Evolutionary conservation across 1,140 invertebrate species (phyloP).

Genomic region (Danaus melanippus): DNA sequence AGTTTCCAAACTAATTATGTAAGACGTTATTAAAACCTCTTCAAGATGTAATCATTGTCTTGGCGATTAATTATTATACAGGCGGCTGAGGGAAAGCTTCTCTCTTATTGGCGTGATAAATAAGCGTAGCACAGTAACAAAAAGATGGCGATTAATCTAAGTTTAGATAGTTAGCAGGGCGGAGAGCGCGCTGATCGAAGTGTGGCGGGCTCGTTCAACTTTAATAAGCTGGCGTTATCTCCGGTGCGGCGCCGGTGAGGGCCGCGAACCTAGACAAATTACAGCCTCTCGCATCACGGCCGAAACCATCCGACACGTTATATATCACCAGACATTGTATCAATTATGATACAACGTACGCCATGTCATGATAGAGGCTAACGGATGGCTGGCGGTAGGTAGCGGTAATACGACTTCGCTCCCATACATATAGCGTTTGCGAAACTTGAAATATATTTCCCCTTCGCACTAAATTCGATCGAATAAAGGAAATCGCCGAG

Average conservation of each 20-base stretch:
- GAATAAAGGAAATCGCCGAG: no score
- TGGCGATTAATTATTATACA: background rate
- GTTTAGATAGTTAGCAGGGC: slow-evolving; percentile 67
- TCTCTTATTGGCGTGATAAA: slow-evolving; percentile 46
- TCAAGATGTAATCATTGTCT: no score
- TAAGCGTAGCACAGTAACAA: slow-evolving; percentile 34
- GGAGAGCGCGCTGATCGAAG: slow-evolving; percentile 66
- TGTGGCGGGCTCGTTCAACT: slow-evolving; percentile 58
- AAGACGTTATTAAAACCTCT: no score
- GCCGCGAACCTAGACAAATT: slow-evolving; percentile 41
- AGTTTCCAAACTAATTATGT: no score
- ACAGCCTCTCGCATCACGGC: slow-evolving; percentile 30
- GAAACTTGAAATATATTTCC: no score
- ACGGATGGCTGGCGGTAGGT: no score
- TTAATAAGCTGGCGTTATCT: slow-evolving; percentile 69
- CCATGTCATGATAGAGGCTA: no score
- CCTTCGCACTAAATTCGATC: no score
- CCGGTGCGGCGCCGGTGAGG: slow-evolving; percentile 38
- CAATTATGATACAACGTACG: slow-evolving; percentile 23
- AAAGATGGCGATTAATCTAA: slow-evolving; percentile 64
- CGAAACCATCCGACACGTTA: slow-evolving; percentile 27
- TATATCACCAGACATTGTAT: slow-evolving; percentile 34
- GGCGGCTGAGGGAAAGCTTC: slow-evolving; percentile 13
- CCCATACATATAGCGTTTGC: no score
- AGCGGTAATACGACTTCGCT: no score